Evolutionary conservation across 2,113 vertebrate species (phyloP), one percentile per base, ranked within the genome.

Genomic region (Laterallus jamaicensis): DNA sequence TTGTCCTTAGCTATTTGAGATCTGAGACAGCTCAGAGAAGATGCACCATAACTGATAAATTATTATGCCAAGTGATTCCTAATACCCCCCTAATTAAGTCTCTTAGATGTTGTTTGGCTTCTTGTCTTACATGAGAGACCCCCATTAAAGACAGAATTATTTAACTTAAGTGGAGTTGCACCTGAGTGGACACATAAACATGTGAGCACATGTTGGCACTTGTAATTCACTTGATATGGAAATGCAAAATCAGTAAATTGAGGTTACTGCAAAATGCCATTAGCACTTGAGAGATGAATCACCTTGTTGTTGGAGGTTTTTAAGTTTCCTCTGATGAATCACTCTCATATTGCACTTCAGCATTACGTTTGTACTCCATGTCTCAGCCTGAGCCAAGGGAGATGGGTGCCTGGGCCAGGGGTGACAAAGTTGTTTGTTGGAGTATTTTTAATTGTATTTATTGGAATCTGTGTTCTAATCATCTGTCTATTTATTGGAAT

Each of bases 161-260:
- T 21, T 44, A 40, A 14, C 68, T 64, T 31, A 7, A 63, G 31
- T 10, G 49, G 77, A 56, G 52, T 50, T 52, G 40, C 29, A 73
- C 64, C 58, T 50, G 47, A 26, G 2, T 15, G n/a, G 71, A 42
- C 52, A 31, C 15, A 26, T 0, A 47, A 82, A 69, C 79, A 5
- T 6, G 25, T 28, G 28, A 73, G 68, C 40, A 62, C 77, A 67
- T 1, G 52, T 15, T 5, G 39, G 14, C 5, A 1, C 74, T 58
- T 82, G 37, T 82, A 75, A 78, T 74, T 58, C 42, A 4, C 18
- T 93, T 29, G 35, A 28, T 40, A 37, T 52, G 86, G 90, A 95
- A 94, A 97, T 32, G 54, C 76, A 81, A 77, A 47, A 81, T 83
- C 82, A 71, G 90, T 88, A 75, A 71, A 84, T 29, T 7, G 82